Conservation (phyloP, 2,113 vertebrate genomes). For the Alligator sinensis region DNA sequence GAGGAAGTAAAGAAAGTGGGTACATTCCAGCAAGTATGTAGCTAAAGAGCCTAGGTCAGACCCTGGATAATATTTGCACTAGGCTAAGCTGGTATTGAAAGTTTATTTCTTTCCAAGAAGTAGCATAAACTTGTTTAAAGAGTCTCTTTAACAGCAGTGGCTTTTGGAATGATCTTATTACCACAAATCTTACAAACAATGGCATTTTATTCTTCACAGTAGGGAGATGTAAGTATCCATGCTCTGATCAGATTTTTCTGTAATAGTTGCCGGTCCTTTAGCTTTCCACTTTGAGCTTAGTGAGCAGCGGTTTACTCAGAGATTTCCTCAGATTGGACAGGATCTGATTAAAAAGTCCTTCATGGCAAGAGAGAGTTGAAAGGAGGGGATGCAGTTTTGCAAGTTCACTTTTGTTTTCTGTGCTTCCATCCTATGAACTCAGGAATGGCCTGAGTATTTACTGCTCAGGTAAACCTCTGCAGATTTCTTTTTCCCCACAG, state of each 20-base stretch:
- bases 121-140: not conserved
- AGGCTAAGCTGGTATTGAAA: not conserved
- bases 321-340: not conserved
- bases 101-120: not conserved
- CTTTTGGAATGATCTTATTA: not conserved
- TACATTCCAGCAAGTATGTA: not conserved
- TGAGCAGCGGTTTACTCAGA: not conserved
- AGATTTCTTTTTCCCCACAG: not conserved
- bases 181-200: not conserved
- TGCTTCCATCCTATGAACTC: not conserved
- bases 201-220: not conserved
- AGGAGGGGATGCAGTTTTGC: not conserved
- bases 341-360: not conserved
- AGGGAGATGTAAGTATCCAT: not conserved
- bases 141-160: not conserved
- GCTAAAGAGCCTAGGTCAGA: not conserved
- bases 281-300: not conserved
- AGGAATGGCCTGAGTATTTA: not conserved
- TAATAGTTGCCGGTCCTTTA: not conserved
- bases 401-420: not conserved
- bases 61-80: not conserved
- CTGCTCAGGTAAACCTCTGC: accelerated
- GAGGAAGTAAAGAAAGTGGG: not conserved
- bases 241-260: not conserved
- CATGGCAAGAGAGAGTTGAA: not conserved